phyloP scores from a whole-genome alignment of 2,113 vertebrate species.

The Hippocampus zosterae region DNA sequence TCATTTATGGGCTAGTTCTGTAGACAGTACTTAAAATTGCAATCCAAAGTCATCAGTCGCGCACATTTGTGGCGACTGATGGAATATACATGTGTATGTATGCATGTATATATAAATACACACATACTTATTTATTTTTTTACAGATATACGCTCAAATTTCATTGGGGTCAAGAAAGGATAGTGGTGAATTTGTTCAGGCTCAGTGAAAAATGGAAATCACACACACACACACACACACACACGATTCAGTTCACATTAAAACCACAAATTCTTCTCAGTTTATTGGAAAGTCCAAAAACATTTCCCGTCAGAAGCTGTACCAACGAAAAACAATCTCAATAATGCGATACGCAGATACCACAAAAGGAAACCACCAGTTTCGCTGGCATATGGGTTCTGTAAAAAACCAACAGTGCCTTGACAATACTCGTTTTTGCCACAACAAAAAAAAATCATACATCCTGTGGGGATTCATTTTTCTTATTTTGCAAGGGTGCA shows the following conservation, averaged over 20 bases:
- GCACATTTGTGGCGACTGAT: too few species aligned
- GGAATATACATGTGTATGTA: too few species aligned
- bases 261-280: slow-evolving; percentile 1
- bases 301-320: slow-evolving; percentile 19
- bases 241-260: neutral
- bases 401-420: slow-evolving; percentile 32
- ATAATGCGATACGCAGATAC: slow-evolving; percentile 41
- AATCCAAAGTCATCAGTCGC: too few species aligned
- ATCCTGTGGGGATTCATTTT: slow-evolving; percentile 39
- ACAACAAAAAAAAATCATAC: slow-evolving; percentile 40
- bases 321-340: slow-evolving; percentile 26
- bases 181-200: neutral
- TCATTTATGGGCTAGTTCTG: too few species aligned
- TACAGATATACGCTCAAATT: too few species aligned
- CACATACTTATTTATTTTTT: neutral
- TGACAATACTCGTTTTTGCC: slow-evolving; percentile 21
- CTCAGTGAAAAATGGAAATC: neutral
- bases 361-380: slow-evolving; percentile 27
- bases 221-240: too few species aligned
- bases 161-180: neutral
- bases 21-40: too few species aligned
- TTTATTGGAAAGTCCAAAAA: slow-evolving; percentile 19
- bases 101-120: too few species aligned
- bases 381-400: slow-evolving; percentile 32
- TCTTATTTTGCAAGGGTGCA: neutral